Evolutionary conservation across 2,797 vertebrate species (phyloP), one percentile per base, ranked within the genome.

Genomic region (Gorsachius magnificus): DNA sequence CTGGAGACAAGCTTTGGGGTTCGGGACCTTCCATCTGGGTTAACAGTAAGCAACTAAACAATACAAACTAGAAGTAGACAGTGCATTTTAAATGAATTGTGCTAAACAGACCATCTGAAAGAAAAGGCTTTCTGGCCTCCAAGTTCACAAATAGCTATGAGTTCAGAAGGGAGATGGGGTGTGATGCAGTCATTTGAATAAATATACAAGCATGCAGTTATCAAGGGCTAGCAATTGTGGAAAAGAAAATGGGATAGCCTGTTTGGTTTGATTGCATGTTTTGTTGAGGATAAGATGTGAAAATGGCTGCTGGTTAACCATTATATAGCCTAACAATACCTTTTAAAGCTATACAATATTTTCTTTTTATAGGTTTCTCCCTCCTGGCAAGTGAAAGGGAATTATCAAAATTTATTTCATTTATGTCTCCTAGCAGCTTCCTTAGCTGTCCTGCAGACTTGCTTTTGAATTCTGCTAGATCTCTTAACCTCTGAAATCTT

Each of bases 341-440:
- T 85, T 94, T 85, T 90, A 89, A 75, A 90, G 64, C 63, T 75
- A 14, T 17, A 41, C 57, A 85, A 31, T 95, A 75, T 78, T 90
- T 95, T 61, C 56, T 74, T 58, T 76, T 90, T 64, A 77, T 80
- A 68, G 48, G 51, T 77, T 81, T 72, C 75, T 95, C 36, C 56
- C 68, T 94, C 4, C 33, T 92, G 71, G 68, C 83, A 89, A 83
- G 83, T 87, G 41, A 84, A 87, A 87, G 35, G 72, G 56, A 94
- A 89, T 93, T 85, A 89, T 54, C 61, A 78, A 54, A 77, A 78
- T 89, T 91, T 95, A 79, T 95, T 94, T 92, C 64, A 46, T 51
- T 78, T 95, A 53, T 22, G 77, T 91, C 45, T 95, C 70, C 80
- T 75, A 86, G 87, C 79, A 93, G 74, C 65, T 88, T 89, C 14